Percentiles rank a stretch among this genome's conserved stretches.
These are phyloP conservation scores for Charadrius vociferus DNA, from an alignment of 2,113 vertebrate species.

Conservation along the genomic window DNA sequence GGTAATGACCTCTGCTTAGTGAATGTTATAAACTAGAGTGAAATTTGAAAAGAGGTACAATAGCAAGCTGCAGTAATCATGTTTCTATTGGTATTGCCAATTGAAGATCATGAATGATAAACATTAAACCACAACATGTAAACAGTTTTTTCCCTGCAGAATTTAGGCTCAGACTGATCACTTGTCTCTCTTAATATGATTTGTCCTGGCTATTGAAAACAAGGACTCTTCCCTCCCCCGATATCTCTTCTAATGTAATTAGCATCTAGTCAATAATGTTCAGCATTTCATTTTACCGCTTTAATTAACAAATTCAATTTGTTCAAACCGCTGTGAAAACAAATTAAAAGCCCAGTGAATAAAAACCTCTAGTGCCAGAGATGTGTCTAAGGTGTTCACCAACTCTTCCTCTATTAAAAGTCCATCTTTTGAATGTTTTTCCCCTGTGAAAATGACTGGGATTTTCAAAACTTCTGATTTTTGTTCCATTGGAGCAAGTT, in stretches of 20 bases:
- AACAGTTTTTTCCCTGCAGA: conserved; percentile 76
- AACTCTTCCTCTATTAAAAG: conserved; percentile 74
- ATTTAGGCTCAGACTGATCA: conserved; percentile 77
- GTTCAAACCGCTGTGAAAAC: conserved; percentile 98
- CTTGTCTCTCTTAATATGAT: conserved; percentile 89
- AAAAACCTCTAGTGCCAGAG: conserved; percentile 84
- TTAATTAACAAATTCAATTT: conserved; percentile 99
- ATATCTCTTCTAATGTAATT: conserved; percentile 96
- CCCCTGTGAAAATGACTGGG: not conserved
- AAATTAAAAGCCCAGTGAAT: conserved; percentile 98
- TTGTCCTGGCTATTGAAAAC: conserved; percentile 91
- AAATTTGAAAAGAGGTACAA: conserved; percentile 66
- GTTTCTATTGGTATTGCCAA: conserved; percentile 71
- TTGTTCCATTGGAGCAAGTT: not conserved
- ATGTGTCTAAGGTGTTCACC: conserved; percentile 90
- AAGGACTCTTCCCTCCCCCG: conserved; percentile 80
- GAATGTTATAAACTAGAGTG: conserved; percentile 60
- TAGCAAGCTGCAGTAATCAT: conserved; percentile 66
- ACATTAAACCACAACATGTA: conserved; percentile 71
- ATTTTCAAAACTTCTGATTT: not conserved
- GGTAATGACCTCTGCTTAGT: conserved; percentile 69
- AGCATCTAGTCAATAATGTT: conserved; percentile 99
- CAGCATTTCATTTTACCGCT: conserved; percentile 99
- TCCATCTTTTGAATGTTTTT: not conserved
- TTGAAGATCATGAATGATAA: conserved; percentile 74